phyloP scores from a whole-genome alignment of 2,113 vertebrate species.

The Barnardius zonarius region DNA sequence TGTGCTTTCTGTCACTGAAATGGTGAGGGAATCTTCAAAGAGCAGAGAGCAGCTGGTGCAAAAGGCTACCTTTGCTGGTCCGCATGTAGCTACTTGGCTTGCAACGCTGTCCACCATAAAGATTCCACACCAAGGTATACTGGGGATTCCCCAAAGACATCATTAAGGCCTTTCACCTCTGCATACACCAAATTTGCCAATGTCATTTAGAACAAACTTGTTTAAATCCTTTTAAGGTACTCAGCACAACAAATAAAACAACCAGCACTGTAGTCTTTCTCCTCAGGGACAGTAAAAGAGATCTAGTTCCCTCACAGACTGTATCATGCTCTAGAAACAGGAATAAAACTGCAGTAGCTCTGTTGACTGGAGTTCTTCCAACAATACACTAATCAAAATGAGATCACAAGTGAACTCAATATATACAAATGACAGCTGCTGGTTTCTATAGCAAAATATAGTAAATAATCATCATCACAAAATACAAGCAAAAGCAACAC shows the following conservation, averaged over 20 bases:
- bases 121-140: background rate
- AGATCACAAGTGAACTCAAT: slow-evolving; percentile 46
- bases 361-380: slow-evolving; percentile 51
- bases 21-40: background rate
- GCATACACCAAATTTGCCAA: background rate
- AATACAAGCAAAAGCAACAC: slow-evolving; percentile 28
- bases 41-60: background rate
- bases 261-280: background rate
- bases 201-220: background rate
- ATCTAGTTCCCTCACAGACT: background rate
- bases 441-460: slow-evolving; percentile 58
- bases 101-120: background rate
- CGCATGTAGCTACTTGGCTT: background rate
- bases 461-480: slow-evolving; percentile 33
- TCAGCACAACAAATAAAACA: slow-evolving; percentile 8
- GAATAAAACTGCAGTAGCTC: slow-evolving; percentile 28
- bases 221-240: background rate
- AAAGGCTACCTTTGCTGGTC: background rate
- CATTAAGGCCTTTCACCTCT: background rate
- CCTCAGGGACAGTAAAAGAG: background rate
- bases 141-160: background rate
- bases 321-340: background rate
- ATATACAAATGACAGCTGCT: slow-evolving; percentile 47
- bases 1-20: background rate
- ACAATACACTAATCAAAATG: slow-evolving; percentile 31